Conservation (phyloP, 2,113 vertebrate genomes). For the Theropithecus gelada region DNA sequence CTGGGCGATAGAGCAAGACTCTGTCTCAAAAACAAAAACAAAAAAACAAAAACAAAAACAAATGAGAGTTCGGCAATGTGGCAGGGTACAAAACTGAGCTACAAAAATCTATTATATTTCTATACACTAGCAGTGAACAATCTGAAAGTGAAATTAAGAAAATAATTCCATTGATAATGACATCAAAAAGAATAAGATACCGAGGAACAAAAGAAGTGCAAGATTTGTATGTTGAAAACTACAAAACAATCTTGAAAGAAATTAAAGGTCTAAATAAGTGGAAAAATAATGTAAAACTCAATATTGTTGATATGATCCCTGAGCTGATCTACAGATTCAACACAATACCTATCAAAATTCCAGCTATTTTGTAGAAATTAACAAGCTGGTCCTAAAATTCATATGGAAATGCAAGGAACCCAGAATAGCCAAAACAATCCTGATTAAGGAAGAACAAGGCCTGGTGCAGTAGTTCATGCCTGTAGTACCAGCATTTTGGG, state of each 20-base stretch:
- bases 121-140: neutral
- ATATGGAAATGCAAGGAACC: neutral
- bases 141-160: neutral
- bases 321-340: neutral
- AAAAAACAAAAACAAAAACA: no score
- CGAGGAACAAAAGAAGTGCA: neutral
- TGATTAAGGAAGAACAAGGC: neutral
- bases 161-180: neutral
- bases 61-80: neutral
- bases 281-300: neutral
- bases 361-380: neutral
- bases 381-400: neutral
- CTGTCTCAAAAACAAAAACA: no score
- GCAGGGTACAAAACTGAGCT: neutral
- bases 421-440: neutral
- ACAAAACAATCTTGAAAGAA: neutral
- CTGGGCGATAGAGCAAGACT: no score
- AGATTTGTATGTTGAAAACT: neutral
- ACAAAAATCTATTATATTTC: neutral
- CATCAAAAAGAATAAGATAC: neutral
- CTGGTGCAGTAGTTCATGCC: no score
- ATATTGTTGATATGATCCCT: neutral
- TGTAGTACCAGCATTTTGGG: no score
- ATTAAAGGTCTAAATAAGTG: neutral
- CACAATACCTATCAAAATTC: neutral